These are phyloP conservation scores for Aphaenogaster rudis DNA, from an alignment of 1,140 invertebrate species.

Conservation along the genomic window DNA sequence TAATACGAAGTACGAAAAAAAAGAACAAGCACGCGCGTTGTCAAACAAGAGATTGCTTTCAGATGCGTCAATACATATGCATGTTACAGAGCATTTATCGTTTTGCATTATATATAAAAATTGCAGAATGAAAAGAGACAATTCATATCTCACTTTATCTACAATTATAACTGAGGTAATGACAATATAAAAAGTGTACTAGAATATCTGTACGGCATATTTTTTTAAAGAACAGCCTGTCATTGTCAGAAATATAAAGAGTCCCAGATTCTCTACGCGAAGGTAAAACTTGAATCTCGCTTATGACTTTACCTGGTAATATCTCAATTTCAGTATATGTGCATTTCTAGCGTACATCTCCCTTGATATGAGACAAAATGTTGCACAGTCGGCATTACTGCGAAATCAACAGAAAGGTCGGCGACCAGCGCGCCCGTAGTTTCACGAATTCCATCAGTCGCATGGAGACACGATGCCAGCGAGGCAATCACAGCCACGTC, in stretches of 20 bases:
- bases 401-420: constrained; percentile 57
- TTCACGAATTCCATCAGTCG: constrained; percentile 58
- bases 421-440: constrained; percentile 18
- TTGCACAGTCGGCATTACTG: constrained; percentile 33
- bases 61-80: not conserved
- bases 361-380: constrained; percentile 30
- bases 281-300: not conserved
- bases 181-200: not conserved
- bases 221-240: not conserved
- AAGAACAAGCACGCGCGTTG: not conserved
- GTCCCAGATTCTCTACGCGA: not conserved
- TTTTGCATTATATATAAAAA: not conserved
- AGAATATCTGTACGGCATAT: not conserved
- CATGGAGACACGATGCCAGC: constrained; percentile 25
- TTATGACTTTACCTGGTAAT: constrained; percentile 5
- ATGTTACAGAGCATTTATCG: not conserved
- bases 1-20: not conserved
- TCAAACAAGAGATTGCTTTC: constrained; percentile 11
- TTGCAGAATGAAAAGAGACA: not conserved
- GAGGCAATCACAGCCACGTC: constrained; percentile 48
- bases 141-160: not conserved
- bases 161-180: not conserved
- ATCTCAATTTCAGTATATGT: constrained; percentile 8
- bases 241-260: not conserved
- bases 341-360: constrained; percentile 1